Evolutionary conservation across 2,888 invertebrate species (phyloP).

Genomic region (Camptogramma bilineatum): DNA sequence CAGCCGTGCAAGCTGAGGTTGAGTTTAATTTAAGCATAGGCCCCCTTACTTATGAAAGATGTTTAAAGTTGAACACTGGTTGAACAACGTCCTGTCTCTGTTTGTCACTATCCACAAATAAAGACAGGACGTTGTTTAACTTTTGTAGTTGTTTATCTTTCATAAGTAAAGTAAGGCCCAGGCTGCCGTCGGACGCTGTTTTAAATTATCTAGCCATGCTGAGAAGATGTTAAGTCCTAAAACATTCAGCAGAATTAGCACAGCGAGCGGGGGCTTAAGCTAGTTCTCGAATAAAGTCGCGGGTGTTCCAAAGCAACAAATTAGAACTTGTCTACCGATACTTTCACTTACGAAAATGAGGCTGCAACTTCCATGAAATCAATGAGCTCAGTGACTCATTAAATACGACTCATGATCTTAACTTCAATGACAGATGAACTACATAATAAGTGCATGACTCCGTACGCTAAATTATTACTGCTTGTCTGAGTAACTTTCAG

Average conservation of each 20-base stretch:
- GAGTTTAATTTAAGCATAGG: too few species aligned
- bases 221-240: background rate
- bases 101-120: too few species aligned
- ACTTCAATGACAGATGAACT: conserved; percentile 44
- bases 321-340: conserved; percentile 50
- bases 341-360: conserved; percentile 67
- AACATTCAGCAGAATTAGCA: background rate
- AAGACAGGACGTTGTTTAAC: too few species aligned
- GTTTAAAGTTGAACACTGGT: too few species aligned
- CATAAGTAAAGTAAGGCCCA: too few species aligned
- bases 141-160: too few species aligned
- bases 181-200: too few species aligned
- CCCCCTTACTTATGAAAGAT: too few species aligned
- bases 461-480: conserved; percentile 49
- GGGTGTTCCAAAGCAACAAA: background rate
- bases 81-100: too few species aligned
- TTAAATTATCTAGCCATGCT: too few species aligned
- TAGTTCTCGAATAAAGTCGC: background rate
- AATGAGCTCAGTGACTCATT: conserved; percentile 43
- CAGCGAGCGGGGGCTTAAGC: background rate
- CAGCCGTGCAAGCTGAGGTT: too few species aligned
- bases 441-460: conserved; percentile 37
- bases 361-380: conserved; percentile 53
- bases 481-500: conserved; percentile 50
- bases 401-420: conserved; percentile 31